phyloP scores from a whole-genome alignment of 1,140 invertebrate species.

The Solenopsis invicta region DNA sequence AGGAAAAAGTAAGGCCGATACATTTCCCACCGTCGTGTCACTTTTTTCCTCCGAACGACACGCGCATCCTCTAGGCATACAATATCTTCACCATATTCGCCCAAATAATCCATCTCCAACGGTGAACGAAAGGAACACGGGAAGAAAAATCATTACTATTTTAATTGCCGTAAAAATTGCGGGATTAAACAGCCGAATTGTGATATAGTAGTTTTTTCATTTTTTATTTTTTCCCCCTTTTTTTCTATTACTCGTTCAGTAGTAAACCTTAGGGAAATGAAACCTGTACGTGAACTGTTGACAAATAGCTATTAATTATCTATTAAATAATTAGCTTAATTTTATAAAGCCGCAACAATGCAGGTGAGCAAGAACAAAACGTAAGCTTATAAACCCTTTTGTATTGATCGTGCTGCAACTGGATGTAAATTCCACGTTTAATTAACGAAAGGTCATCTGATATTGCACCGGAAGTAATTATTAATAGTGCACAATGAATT shows the following conservation, averaged over 20 bases:
- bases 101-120: not conserved
- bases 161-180: not conserved
- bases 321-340: slow-evolving; percentile 21
- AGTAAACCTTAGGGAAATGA: not conserved
- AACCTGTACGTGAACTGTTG: not conserved
- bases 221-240: not conserved
- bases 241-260: not conserved
- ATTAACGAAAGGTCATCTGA: slow-evolving; percentile 34
- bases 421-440: slow-evolving; percentile 35
- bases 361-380: slow-evolving; percentile 23
- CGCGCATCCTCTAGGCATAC: slow-evolving; percentile 39
- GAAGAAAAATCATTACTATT: not conserved
- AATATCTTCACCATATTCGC: slow-evolving; percentile 12
- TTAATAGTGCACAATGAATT: slow-evolving; percentile 64
- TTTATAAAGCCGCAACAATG: slow-evolving; percentile 25
- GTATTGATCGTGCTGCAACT: slow-evolving; percentile 7
- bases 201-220: not conserved
- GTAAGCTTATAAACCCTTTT: not conserved
- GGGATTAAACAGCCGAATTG: not conserved
- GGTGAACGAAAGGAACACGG: not conserved
- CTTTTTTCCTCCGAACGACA: slow-evolving; percentile 53
- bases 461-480: slow-evolving; percentile 60
- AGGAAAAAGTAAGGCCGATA: slow-evolving; percentile 77
- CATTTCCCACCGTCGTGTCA: slow-evolving; percentile 53
- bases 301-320: slow-evolving; percentile 31